These are phyloP conservation scores for Erannis defoliaria DNA, from an alignment of 2,888 invertebrate genomes.

Conservation along the genomic window DNA sequence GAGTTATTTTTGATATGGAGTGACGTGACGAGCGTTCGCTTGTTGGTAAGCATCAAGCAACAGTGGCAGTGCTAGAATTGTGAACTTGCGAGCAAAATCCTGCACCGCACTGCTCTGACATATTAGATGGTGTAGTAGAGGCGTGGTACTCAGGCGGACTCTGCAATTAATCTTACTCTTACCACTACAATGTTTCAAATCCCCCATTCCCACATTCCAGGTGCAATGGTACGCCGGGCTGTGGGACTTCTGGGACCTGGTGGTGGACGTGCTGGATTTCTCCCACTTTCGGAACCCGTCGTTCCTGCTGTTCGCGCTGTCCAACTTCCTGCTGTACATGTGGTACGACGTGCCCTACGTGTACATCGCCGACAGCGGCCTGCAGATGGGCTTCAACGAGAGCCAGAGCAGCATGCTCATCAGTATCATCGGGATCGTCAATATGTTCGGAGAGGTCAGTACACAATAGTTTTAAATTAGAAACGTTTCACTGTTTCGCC, in stretches of 20 bases:
- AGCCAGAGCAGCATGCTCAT: constrained; percentile 93
- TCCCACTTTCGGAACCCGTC: constrained; percentile 91
- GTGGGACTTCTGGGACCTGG: constrained; percentile 92
- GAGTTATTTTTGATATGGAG: too few species aligned
- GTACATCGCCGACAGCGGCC: constrained; percentile 94
- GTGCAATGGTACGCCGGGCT: constrained; percentile 90
- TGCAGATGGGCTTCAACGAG: constrained; percentile 90
- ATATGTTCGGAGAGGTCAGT: constrained; percentile 95
- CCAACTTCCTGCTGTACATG: constrained; percentile 96
- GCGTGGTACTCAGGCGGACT: too few species aligned
- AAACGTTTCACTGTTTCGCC: too few species aligned
- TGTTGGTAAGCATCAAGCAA: too few species aligned
- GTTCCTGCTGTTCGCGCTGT: constrained; percentile 93
- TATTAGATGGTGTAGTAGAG: too few species aligned
- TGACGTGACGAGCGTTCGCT: too few species aligned
- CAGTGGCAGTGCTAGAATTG: too few species aligned
- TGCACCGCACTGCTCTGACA: too few species aligned
- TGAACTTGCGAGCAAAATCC: too few species aligned
- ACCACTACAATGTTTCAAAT: neutral
- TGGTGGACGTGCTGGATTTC: constrained; percentile 93
- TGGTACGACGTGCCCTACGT: constrained; percentile 98
- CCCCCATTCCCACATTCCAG: constrained; percentile 56
- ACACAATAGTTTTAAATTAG: too few species aligned
- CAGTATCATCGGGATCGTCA: constrained; percentile 94
- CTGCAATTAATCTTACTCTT: too few species aligned